These are phyloP conservation scores for Hydrotaea diabolus DNA, from an alignment of 2,888 invertebrate genomes.

Conservation along the genomic window DNA sequence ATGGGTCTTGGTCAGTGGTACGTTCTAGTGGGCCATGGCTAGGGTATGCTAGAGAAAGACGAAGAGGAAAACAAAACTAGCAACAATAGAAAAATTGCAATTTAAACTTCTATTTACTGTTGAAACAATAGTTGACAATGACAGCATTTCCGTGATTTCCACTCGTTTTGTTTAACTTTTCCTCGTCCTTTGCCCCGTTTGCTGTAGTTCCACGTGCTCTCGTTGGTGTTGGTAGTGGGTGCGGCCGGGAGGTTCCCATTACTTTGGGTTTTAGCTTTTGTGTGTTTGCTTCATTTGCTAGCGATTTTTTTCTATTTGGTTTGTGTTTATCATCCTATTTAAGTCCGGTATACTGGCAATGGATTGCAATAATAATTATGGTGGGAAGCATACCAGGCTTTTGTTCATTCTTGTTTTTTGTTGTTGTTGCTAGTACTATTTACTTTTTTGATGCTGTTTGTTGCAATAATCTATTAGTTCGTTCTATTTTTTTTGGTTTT, in stretches of 20 bases:
- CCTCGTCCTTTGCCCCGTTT: background rate
- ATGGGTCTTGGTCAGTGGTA: constrained; percentile 65
- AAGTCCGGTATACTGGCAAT: constrained; percentile 52
- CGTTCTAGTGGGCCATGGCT: constrained; percentile 1
- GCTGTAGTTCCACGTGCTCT: background rate
- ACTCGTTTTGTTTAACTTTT: constrained; percentile 32
- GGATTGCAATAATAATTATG: constrained; percentile 38
- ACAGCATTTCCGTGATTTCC: constrained; percentile 57
- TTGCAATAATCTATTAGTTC: constrained; percentile 21
- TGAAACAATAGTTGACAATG: constrained; percentile 63
- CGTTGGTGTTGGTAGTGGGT: background rate
- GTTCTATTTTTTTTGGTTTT: background rate
- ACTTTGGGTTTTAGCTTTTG: constrained; percentile 11
- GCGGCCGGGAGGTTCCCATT: background rate
- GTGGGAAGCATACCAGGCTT: constrained; percentile 39
- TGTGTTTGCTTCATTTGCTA: too few species aligned
- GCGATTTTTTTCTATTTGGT: constrained; percentile 35
- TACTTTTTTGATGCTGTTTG: background rate
- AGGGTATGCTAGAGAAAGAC: too few species aligned
- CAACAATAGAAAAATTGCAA: constrained; percentile 25
- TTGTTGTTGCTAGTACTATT: background rate
- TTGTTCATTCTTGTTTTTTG: constrained; percentile 9
- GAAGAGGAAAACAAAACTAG: background rate
- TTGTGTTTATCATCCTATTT: constrained; percentile 50
- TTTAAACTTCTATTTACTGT: constrained; percentile 41